Evolutionary conservation across 2,797 vertebrate genomes (phyloP), one percentile per base, ranked within the genome.

Genomic region (Chloroceryle inda): DNA sequence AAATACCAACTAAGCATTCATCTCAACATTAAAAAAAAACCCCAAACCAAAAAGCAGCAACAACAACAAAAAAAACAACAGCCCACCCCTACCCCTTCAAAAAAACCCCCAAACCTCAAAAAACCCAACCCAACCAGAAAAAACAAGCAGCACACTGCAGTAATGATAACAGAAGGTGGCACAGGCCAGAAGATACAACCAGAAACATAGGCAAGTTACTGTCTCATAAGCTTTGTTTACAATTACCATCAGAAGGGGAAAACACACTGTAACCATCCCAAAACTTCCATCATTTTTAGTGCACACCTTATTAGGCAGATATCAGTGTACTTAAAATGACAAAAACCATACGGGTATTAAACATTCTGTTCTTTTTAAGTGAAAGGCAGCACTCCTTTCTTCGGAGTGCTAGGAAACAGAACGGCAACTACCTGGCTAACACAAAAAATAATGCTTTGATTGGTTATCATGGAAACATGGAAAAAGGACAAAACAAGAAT

Each of bases 1-100:
- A 97, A 96, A 96, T 83, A 83, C 49, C 68, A 96, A 61, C 78
- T n/a, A 94, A 95, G 91, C 78, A 91, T 91, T 91, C 91, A 77
- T 82, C 45, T 47, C 53, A 91, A 91, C 91, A 61, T 88, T 52
- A 14, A 21, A 72, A 90, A 88, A 77, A 37, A 37, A 24, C 35
- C n/a, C 17, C 38, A 40, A 68, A 24, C 21, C 21, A 11, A 47
- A 47, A 47, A 47, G 38, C 44, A 45, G 44, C 18, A 45, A 45
- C 44, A 45, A n/a, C 29, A 31, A 59, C n/a, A 71, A 19, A 42
- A 59, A n/a, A n/a, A 45, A 23, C 64, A 37, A 82, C 31, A 37
- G 10, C 9, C 9, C 37, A 37, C 37, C 37, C 37, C 37, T 37
- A 37, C 37, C 37, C 37, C 37, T 11, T 9, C 37, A 38, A 38